Base-by-base conservation (phyloP, 2,113 vertebrate species). In the human region DNA sequence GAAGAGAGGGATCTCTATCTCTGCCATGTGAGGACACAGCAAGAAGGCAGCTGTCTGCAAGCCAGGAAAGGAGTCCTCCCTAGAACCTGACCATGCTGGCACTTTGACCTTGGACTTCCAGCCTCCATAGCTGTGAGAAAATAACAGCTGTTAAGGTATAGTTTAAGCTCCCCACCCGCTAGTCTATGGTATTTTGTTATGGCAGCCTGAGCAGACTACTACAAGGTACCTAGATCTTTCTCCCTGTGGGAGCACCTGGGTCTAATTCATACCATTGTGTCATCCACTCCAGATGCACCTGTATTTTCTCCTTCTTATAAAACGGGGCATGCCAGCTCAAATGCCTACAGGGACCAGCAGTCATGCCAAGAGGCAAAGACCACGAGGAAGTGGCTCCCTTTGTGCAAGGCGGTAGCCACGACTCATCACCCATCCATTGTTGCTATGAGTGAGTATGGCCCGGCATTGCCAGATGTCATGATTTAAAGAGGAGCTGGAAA, bases 351-450 rank as follows among this genome's bases (percentile, higher is more conserved):
- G 43, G 5, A 59, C 43, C 18, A 30, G 30, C 5, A 22, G n/a
- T 22, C 8, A 43, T 0, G 9, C 3, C n/a, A 38, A 25, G 43
- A 84, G 32, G 35, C 76, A 61, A 87, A 82, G 70, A 43, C 68
- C 27, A 6, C 0, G 2, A 18, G 1, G 20, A 30, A 59, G 7
- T 4, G 20, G 32, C 3, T 70, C 50, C 3, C 40, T 9, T 40
- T 8, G 66, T 55, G n/a, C 64, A 18, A 73, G 50, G 13, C 23
- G 9, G 27, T 8, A 40, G 64, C 64, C 79, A 35, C 13, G 8
- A 23, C 48, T 76, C 3, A 1, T 17, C 64, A 18, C 48, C n/a
- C 8, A 11, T 30, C 23, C 22, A 23, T 25, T 2, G 12, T 8
- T 12, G 66, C 64, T 5, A 2, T 18, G 8, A 94, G 72, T 40